phyloP scores from a whole-genome alignment of 2,888 invertebrate genomes.

The Volucella inflata region DNA sequence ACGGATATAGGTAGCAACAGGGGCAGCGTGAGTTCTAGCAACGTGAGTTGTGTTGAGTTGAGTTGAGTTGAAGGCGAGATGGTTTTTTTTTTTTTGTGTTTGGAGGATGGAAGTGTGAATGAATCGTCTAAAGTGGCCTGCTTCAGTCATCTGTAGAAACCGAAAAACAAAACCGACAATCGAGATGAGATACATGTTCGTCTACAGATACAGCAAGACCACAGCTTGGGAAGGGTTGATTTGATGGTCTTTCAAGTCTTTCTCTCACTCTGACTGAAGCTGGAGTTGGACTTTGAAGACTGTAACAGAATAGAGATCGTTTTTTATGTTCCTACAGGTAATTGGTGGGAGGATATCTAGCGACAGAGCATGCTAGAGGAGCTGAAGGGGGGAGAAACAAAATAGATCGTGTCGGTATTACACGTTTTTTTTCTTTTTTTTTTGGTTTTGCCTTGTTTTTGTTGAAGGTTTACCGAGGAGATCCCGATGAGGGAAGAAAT shows the following conservation, averaged over 20 bases:
- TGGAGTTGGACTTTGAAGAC: neutral
- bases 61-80: conserved; percentile 32
- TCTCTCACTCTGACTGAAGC: conserved; percentile 1
- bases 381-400: conserved; percentile 13
- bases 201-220: neutral
- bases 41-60: conserved; percentile 11
- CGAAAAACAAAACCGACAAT: conserved; percentile 20
- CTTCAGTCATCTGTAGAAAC: conserved; percentile 47
- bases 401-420: conserved; percentile 72
- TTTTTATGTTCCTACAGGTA: conserved; percentile 39
- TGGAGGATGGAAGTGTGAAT: conserved; percentile 75
- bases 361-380: conserved; percentile 17
- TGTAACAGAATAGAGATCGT: neutral
- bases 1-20: conserved; percentile 60
- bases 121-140: conserved; percentile 67
- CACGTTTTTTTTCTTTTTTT: conserved; percentile 16
- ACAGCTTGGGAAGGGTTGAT: conserved; percentile 60
- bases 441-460: too few species aligned
- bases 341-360: conserved; percentile 72
- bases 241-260: conserved; percentile 63
- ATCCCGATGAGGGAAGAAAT: conserved; percentile 51
- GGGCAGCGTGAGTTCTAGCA: conserved; percentile 28
- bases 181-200: neutral
- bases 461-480: neutral
- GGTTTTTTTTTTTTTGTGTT: conserved; percentile 18